phyloP scores from a whole-genome alignment of 2,888 invertebrate genomes.

The Stenchaetothrips biformis region DNA sequence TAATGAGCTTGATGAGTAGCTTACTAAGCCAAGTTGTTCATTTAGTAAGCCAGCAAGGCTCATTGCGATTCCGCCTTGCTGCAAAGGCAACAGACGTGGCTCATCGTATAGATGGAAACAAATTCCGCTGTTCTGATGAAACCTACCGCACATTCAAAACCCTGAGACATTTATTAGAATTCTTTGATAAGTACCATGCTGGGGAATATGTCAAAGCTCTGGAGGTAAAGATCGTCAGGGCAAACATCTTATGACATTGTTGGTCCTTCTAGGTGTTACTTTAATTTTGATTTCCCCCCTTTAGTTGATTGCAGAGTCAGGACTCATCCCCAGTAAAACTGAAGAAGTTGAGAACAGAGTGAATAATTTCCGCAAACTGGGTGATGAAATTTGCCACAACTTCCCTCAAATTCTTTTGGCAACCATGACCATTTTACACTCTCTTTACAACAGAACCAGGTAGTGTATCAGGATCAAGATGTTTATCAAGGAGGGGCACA shows the following conservation, averaged over 20 bases:
- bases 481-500: constrained; percentile 37
- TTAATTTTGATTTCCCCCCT: constrained; percentile 36
- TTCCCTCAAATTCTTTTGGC: constrained; percentile 86
- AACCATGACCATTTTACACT: constrained; percentile 66
- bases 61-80: constrained; percentile 54
- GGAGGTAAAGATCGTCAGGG: constrained; percentile 53
- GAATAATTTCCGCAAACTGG: constrained; percentile 53
- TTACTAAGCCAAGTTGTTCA: constrained; percentile 76
- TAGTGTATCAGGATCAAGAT: constrained; percentile 49
- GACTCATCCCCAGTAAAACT: constrained; percentile 70
- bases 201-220: constrained; percentile 75
- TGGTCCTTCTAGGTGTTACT: neutral
- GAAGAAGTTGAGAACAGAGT: constrained; percentile 77
- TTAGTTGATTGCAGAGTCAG: constrained; percentile 65
- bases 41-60: constrained; percentile 52
- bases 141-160: constrained; percentile 73
- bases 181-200: constrained; percentile 84
- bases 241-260: neutral
- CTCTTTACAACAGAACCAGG: constrained; percentile 55
- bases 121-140: constrained; percentile 51
- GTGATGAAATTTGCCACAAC: constrained; percentile 70
- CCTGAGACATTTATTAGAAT: constrained; percentile 74
- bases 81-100: constrained; percentile 56
- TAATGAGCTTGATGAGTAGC: constrained; percentile 73
- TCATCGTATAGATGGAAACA: constrained; percentile 51